Percentiles rank a stretch among this genome's conserved stretches.
Conservation (phyloP, 2,113 vertebrate species). For the Falco punctatus region DNA sequence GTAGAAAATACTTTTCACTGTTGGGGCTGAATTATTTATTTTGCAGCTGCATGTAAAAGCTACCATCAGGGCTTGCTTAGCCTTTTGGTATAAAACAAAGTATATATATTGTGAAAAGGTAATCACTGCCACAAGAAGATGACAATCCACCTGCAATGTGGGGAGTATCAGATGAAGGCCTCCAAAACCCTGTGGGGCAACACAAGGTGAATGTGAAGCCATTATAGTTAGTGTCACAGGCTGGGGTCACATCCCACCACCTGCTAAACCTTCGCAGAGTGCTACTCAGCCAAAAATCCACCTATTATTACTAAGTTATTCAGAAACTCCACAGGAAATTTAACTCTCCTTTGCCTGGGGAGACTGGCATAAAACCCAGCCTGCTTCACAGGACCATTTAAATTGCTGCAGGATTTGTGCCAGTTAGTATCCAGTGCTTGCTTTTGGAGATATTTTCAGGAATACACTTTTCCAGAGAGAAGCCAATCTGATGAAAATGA, state of each 20-base stretch:
- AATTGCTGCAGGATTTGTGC: background rate
- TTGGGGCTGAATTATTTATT: background rate
- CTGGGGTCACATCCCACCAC: background rate
- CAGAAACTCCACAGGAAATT: background rate
- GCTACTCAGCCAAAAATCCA: background rate
- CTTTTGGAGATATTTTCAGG: background rate
- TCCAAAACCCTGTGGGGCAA: background rate
- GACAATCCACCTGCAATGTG: background rate
- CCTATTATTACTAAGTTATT: background rate
- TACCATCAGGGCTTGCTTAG: background rate
- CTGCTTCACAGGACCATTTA: background rate
- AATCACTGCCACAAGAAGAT: background rate
- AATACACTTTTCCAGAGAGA: background rate
- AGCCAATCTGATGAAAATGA: background rate
- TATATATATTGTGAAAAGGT: background rate
- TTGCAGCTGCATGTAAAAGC: background rate
- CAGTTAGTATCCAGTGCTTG: background rate
- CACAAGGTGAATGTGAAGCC: background rate
- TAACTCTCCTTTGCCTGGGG: background rate
- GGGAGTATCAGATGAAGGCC: background rate
- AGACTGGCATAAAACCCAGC: background rate
- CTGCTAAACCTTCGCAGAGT: background rate
- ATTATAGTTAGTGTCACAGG: background rate
- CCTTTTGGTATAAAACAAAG: background rate
- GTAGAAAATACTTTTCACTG: background rate